These are phyloP conservation scores for Actinia equina DNA, from an alignment of 64 coral and sea anemone genomes.

Conservation along the genomic window DNA sequence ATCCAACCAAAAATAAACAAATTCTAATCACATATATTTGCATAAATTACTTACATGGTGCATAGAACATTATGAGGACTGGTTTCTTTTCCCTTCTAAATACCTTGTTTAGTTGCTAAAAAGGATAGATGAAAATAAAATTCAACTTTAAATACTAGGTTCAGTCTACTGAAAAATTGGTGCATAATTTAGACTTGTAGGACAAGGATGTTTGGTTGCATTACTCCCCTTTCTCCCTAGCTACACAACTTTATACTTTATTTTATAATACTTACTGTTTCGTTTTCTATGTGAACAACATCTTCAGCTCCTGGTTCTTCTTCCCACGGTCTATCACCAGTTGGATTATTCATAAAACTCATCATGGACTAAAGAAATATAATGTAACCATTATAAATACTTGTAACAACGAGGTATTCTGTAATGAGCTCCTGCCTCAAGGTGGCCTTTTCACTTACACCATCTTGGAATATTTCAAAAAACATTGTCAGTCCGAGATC, in stretches of 20 bases:
- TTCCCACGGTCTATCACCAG: constrained; percentile 94
- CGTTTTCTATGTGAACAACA: constrained; percentile 71
- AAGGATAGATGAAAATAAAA: neutral
- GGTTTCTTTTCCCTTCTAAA: constrained; percentile 71
- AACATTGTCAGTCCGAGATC: no score
- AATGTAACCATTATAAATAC: neutral
- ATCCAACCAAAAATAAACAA: no score
- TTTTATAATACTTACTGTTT: neutral
- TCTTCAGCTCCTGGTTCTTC: constrained; percentile 78
- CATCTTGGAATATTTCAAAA: no score
- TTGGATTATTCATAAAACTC: constrained; percentile 87
- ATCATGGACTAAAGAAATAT: constrained; percentile 78
- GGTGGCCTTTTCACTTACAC: no score
- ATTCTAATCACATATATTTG: no score
- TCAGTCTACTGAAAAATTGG: no score
- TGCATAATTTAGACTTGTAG: no score
- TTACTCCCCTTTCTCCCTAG: no score
- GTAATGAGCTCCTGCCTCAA: neutral
- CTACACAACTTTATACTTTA: neutral
- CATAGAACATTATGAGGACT: constrained; percentile 88
- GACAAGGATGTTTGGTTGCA: no score
- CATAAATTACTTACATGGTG: constrained; percentile 72
- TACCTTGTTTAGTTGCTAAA: constrained; percentile 76
- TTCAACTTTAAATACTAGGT: neutral
- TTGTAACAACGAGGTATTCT: no score